Evolutionary conservation across 2,888 invertebrate genomes (phyloP).

Genomic region (Drosophila multiciliata): DNA sequence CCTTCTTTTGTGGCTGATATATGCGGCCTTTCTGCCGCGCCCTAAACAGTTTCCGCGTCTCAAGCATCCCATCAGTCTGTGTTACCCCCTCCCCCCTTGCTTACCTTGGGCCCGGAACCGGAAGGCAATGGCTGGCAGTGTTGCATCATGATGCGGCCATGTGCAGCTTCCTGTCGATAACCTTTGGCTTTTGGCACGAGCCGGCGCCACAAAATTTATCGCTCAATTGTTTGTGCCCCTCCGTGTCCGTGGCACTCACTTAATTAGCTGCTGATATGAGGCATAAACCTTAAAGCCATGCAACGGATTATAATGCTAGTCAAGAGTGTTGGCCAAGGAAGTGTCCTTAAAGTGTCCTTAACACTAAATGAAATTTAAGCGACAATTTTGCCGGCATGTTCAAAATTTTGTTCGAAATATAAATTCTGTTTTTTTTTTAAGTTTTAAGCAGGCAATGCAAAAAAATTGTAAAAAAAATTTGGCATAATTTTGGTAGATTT

Average conservation of each 20-base stretch:
- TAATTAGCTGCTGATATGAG: conserved; percentile 51
- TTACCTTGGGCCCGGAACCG: conserved; percentile 23
- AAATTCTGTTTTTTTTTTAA: neutral
- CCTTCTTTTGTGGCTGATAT: conserved; percentile 65
- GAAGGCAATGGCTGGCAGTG: conserved; percentile 49
- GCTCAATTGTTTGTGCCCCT: conserved; percentile 48
- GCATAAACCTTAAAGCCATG: conserved; percentile 4
- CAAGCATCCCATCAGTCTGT: conserved; percentile 50
- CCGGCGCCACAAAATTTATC: conserved; percentile 64
- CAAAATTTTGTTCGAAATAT: neutral
- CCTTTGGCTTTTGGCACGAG: conserved; percentile 46
- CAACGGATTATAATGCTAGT: neutral
- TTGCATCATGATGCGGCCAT: conserved; percentile 54
- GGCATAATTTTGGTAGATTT: neutral
- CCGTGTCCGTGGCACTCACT: conserved; percentile 14
- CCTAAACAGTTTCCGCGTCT: conserved; percentile 72
- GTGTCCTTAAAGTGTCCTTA: neutral
- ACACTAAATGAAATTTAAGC: neutral
- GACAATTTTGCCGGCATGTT: neutral
- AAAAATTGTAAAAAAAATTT: neutral
- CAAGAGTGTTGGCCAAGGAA: neutral
- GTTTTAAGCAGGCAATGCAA: neutral
- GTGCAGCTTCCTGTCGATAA: conserved; percentile 75
- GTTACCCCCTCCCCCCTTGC: neutral
- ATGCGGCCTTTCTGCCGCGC: conserved; percentile 12